These are phyloP conservation scores for Orthonevra nobilis DNA, from an alignment of 2,888 invertebrate species.

Conservation along the genomic window DNA sequence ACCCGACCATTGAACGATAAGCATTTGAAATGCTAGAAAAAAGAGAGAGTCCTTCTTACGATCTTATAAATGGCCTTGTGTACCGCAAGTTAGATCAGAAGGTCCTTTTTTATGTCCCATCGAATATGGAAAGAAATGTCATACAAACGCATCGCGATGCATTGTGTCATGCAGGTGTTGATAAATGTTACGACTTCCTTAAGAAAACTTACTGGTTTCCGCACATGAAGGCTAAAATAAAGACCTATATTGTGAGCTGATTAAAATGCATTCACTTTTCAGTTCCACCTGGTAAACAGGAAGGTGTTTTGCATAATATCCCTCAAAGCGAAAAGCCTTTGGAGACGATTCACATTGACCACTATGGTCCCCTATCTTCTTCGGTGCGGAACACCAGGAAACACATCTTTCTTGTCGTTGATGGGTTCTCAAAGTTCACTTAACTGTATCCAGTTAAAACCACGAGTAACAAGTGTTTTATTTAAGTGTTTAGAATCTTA, in stretches of 20 bases:
- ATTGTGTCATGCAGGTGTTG: constrained; percentile 73
- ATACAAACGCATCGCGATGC: constrained; percentile 72
- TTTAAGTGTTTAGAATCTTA: constrained; percentile 31
- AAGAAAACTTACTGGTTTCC: constrained; percentile 73
- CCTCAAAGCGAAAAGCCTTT: constrained; percentile 17
- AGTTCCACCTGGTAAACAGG: constrained; percentile 72
- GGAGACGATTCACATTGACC: constrained; percentile 76
- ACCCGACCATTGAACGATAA: constrained; percentile 61
- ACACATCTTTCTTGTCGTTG: constrained; percentile 36
- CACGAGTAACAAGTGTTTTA: constrained; percentile 28
- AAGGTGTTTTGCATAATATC: constrained; percentile 62
- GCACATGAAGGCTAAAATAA: constrained; percentile 44
- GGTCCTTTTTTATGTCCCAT: constrained; percentile 64
- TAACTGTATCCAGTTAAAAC: constrained; percentile 68
- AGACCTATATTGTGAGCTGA: constrained; percentile 72
- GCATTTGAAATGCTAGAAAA: constrained; percentile 58
- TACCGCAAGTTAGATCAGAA: constrained; percentile 33
- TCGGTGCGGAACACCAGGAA: constrained; percentile 70
- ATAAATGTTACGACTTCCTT: constrained; percentile 73
- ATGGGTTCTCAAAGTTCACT: constrained; percentile 73
- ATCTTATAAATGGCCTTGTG: constrained; percentile 48
- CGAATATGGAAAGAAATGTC: constrained; percentile 68
- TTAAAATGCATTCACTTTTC: constrained; percentile 76
- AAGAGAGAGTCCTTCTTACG: constrained; percentile 35
- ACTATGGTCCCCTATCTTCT: constrained; percentile 77